phyloP scores from a whole-genome alignment of 2,797 vertebrate genomes.

The Sciurus vulgaris region DNA sequence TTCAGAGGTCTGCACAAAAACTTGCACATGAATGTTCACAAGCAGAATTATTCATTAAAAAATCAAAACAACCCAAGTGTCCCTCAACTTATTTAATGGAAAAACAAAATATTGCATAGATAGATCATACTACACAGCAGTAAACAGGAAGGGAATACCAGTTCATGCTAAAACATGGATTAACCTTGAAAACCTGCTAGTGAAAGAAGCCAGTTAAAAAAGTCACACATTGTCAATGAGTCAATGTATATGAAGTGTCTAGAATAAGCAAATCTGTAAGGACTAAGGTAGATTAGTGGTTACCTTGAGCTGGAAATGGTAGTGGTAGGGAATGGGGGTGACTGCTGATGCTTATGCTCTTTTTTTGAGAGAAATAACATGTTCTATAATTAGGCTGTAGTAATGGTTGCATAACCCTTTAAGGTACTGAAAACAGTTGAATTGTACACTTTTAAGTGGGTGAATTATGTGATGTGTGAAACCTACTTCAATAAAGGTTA shows the following conservation, averaged over 20 bases:
- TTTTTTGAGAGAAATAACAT: neutral
- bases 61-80: neutral
- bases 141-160: neutral
- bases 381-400: neutral
- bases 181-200: constrained; percentile 10
- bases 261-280: neutral
- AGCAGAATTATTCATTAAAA: neutral
- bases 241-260: neutral
- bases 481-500: neutral
- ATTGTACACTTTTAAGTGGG: neutral
- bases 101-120: constrained; percentile 25
- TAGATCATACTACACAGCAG: constrained; percentile 12
- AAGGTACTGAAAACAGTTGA: constrained; percentile 19
- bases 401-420: neutral
- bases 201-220: constrained; percentile 18
- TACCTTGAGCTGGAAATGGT: neutral
- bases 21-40: neutral
- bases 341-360: neutral
- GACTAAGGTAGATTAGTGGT: neutral
- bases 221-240: neutral
- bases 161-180: neutral
- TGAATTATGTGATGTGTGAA: neutral
- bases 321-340: neutral
- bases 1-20: neutral
- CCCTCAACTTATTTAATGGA: neutral